Conservation (phyloP, 2,888 invertebrate species). For the Griposia aprilina region DNA sequence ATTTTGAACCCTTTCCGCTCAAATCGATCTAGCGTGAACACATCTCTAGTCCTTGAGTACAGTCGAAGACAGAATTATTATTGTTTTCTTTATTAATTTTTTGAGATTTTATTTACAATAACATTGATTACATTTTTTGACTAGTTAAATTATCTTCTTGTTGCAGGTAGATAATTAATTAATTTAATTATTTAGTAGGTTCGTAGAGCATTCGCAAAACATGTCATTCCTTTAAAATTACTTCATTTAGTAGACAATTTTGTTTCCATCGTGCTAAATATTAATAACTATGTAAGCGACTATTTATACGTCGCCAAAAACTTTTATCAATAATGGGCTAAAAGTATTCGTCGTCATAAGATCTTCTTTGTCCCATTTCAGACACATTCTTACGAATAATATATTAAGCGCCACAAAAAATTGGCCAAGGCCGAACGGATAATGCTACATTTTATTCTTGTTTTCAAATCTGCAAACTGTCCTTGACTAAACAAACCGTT, state of each 20-base stretch:
- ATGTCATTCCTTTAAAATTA: background rate
- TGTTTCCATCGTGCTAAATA: too few species aligned
- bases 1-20: conserved; percentile 72
- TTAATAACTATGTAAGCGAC: background rate
- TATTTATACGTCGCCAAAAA: background rate
- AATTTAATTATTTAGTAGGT: too few species aligned
- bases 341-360: background rate
- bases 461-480: conserved; percentile 21
- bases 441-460: background rate
- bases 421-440: conserved; percentile 25
- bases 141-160: too few species aligned
- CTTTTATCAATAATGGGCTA: background rate
- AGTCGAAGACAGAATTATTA: conserved; percentile 31
- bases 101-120: background rate
- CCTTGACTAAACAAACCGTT: conserved; percentile 17
- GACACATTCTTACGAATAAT: background rate
- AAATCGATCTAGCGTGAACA: conserved; percentile 82
- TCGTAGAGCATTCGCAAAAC: background rate
- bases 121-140: background rate
- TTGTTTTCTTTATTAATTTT: too few species aligned
- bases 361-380: background rate
- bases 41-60: conserved; percentile 73
- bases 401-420: conserved; percentile 9
- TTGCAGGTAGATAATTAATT: too few species aligned
- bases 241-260: too few species aligned